Base-by-base conservation (phyloP, 2,113 vertebrate genomes). In the Poicephalus gulielmi region DNA sequence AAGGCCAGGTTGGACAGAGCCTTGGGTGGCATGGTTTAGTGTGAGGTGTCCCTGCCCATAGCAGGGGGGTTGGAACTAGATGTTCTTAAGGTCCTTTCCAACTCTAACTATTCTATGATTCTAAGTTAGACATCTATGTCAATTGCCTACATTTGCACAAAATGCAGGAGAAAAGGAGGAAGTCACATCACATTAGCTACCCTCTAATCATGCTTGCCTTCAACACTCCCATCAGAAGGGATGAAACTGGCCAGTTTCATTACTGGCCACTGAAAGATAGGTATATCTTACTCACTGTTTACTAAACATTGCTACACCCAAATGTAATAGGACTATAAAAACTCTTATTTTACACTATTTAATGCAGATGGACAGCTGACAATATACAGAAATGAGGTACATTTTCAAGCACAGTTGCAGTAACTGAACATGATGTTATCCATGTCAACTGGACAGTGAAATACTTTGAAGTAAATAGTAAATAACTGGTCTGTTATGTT, bases 391-490 rank as follows among this genome's bases (percentile, higher is more conserved):
- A 62, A 41, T 8, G 22, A 57, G 67, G 17, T 8, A 55, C 7
- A 52, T 41, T 77, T 70, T 52, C 76, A 77, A 62, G 53, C 41
- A 74, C 20, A 78, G 19, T 0, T 63, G 17, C 11, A 30, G 44
- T 7, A 91, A 78, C 17, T 33, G 55, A 78, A 39, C 0, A 0
- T 0, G 0, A 19, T 46, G 7, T 31, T 49, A 41, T 13, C 39
- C 13, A 39, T 3, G 5, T 22, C 13, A 28, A 50, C 6, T 8
- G 49, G 28, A 37, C n/a, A 78, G 31, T 13, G 14, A 86, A 79
- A 81, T 17, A 49, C 17, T 80, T 35, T 8, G 23, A 16, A 64
- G 25, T 76, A 41, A 60, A 67, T 30, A 75, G 9, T 28, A 78
- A 86, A 17, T 22, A 67, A 83, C 13, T 33, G 8, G 1, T 47